Conservation (phyloP, 2,888 invertebrate genomes). For the Nebria brevicollis region DNA sequence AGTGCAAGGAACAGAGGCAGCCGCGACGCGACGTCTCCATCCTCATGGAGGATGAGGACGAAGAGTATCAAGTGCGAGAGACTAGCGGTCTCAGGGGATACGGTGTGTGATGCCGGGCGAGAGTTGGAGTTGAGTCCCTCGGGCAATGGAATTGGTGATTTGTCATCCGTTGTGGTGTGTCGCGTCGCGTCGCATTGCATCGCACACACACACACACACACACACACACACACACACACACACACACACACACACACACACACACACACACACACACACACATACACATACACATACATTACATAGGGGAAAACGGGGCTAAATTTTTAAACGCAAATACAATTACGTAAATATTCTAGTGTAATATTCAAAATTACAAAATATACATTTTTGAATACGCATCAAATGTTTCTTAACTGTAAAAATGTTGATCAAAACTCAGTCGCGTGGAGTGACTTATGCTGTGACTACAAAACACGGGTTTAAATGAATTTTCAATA, state of each 20-base stretch:
- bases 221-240: neutral
- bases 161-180: constrained; percentile 50
- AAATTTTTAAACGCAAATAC: neutral
- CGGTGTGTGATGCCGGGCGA: constrained; percentile 18
- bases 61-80: constrained; percentile 21
- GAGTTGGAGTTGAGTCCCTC: constrained; percentile 47
- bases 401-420: too few species aligned
- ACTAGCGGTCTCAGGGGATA: constrained; percentile 5
- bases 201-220: neutral
- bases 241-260: neutral
- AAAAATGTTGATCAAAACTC: too few species aligned
- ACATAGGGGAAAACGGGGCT: neutral
- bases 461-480: too few species aligned
- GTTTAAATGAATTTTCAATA: too few species aligned
- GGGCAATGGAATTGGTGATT: constrained; percentile 52
- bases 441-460: too few species aligned
- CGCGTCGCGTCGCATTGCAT: constrained; percentile 24
- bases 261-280: constrained; percentile 5
- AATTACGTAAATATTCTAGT: too few species aligned
- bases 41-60: neutral
- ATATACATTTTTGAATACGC: too few species aligned
- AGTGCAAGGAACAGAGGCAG: constrained; percentile 11
- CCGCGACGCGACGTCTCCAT: neutral
- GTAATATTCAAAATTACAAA: too few species aligned
- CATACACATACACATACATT: neutral